A percentile compares a stretch with the other conserved stretches of the same genome.
Conservation (phyloP, 2,797 vertebrate genomes). For the Danio jaintianensis region DNA sequence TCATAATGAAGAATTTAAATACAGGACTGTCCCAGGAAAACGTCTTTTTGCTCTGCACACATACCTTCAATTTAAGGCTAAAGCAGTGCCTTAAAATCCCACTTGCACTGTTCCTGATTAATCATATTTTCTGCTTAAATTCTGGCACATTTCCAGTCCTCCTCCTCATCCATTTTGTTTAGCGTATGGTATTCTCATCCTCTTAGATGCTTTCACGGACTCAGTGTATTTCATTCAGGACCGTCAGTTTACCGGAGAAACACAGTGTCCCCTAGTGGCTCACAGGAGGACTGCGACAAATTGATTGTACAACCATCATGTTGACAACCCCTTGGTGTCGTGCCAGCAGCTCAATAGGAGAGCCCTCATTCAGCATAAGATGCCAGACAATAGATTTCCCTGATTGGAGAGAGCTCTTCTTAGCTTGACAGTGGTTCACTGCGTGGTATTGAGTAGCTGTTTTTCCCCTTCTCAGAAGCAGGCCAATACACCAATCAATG, state of each 20-base stretch:
- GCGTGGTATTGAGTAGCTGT: conserved; percentile 70
- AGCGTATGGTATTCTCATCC: conserved; percentile 36
- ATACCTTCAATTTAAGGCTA: not conserved
- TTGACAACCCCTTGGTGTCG: conserved; percentile 75
- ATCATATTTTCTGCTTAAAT: conserved; percentile 43
- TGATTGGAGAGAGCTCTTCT: conserved; percentile 76
- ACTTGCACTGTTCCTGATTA: conserved; percentile 13
- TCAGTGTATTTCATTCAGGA: conserved; percentile 30
- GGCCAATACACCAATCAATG: conserved; percentile 76
- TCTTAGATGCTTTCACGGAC: conserved; percentile 48
- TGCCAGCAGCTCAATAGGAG: conserved; percentile 78
- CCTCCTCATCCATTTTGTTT: conserved; percentile 49
- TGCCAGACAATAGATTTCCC: conserved; percentile 77
- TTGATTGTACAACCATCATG: conserved; percentile 71
- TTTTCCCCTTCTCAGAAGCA: conserved; percentile 70
- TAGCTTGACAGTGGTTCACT: conserved; percentile 71
- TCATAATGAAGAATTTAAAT: too few relatives aligned
- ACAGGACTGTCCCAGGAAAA: too few relatives aligned
- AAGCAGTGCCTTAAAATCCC: not conserved
- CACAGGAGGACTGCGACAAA: conserved; percentile 38
- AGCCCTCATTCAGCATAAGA: conserved; percentile 75
- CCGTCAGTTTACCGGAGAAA: conserved; percentile 63
- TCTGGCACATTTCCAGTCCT: conserved; percentile 48
- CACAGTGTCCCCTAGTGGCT: conserved; percentile 78
- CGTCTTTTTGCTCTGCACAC: too few relatives aligned